Conservation (phyloP, 2,888 invertebrate genomes). For the Catonia carolina region DNA sequence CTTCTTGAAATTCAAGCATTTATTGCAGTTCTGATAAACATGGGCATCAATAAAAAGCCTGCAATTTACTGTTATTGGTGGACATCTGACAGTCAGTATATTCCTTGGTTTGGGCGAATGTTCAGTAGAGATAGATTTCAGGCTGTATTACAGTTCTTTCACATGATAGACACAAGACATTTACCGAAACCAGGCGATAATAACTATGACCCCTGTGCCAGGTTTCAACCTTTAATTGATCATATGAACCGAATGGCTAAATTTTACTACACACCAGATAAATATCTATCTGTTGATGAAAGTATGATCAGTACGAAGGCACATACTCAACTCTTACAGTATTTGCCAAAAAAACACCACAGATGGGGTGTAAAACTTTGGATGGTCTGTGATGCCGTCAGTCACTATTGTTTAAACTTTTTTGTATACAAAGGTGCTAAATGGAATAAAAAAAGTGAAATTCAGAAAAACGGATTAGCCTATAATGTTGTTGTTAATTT, state of each 20-base stretch:
- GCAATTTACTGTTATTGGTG: constrained; percentile 5
- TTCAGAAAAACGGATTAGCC: constrained; percentile 11
- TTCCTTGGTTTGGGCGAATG: not conserved
- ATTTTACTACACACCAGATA: not conserved
- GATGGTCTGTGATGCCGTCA: constrained; percentile 14
- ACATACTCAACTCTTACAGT: constrained; percentile 12
- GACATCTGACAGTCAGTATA: not conserved
- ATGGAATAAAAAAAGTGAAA: constrained; percentile 1
- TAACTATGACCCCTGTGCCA: constrained; percentile 2
- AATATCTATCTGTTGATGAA: constrained; percentile 1
- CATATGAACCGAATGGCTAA: not conserved
- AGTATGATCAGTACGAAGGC: constrained; percentile 15
- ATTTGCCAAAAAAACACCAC: constrained; percentile 18
- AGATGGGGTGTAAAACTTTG: constrained; percentile 22
- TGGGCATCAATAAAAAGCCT: not conserved
- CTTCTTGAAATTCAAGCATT: constrained; percentile 9
- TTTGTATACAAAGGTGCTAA: constrained; percentile 15
- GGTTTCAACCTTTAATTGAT: not conserved
- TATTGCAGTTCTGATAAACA: constrained; percentile 25
- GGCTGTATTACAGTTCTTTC: constrained; percentile 1
- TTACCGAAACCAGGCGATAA: not conserved
- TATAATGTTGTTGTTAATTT: constrained; percentile 13
- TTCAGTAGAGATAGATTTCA: constrained; percentile 2
- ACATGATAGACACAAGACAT: not conserved
- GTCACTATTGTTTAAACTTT: constrained; percentile 17